Conservation (phyloP, 92 coral and sea anemone species). For the Epizoanthus stellaris region DNA sequence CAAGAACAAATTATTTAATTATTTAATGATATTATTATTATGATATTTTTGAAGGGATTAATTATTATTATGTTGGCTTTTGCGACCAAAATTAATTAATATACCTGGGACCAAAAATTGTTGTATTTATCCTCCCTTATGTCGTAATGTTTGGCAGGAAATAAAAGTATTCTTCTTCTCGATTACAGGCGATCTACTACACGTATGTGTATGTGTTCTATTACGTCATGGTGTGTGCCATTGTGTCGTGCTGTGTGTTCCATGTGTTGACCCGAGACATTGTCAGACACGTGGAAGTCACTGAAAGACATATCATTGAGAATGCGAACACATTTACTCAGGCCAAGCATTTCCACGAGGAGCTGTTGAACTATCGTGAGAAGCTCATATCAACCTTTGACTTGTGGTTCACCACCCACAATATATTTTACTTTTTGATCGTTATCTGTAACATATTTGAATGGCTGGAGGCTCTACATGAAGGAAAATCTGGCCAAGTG, state of each 20-base stretch:
- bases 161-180: not conserved
- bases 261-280: constrained; percentile 67
- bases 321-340: constrained; percentile 41
- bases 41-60: too few relatives aligned
- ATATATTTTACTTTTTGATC: constrained; percentile 65
- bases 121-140: too few relatives aligned
- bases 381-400: constrained; percentile 55
- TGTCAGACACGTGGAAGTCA: constrained; percentile 52
- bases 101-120: too few relatives aligned
- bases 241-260: constrained; percentile 69
- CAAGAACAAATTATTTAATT: too few relatives aligned
- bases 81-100: too few relatives aligned
- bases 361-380: constrained; percentile 57
- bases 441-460: constrained; percentile 64
- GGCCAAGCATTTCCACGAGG: constrained; percentile 59
- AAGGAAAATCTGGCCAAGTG: constrained; percentile 32
- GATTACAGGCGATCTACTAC: constrained; percentile 45
- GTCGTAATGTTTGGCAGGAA: too few relatives aligned
- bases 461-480: constrained; percentile 58
- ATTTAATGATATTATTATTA: too few relatives aligned
- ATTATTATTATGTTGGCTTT: too few relatives aligned
- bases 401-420: constrained; percentile 72
- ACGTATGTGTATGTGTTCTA: constrained; percentile 50
- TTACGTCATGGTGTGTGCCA: constrained; percentile 60
- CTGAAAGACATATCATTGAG: constrained; percentile 48